Base-by-base conservation (phyloP, 2,888 invertebrate species). In the Hyposoter didymator region DNA sequence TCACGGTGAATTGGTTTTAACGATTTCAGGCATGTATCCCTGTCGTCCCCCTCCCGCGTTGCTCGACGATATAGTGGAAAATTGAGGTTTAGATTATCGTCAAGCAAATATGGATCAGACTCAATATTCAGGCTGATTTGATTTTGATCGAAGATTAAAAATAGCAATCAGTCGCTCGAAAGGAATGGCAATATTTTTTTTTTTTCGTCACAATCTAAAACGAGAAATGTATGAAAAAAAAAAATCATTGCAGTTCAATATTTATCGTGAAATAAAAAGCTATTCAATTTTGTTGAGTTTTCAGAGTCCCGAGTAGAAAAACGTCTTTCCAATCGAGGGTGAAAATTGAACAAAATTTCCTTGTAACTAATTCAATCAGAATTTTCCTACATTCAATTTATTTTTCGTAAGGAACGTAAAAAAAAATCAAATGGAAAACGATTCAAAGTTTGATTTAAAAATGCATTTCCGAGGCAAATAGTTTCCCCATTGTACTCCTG, bases 1-100 rank as follows among this genome's bases (percentile, higher is more conserved):
- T 82, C 81, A 64, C 67, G 84, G 67, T 82, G 76, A 74, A 78
- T 84, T 62, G 78, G 74, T 84, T 82, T 74, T 74, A 82, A 82
- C 82, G 82, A 84, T 84, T 82, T 59, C 78, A 59, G n/a, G 39
- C 49, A 69, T 35, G 59, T 32, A n/a, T 72, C 43, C 17, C 28
- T 10, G 17, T 1, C n/a, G n/a, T n/a, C n/a, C n/a, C 45, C 49
- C 32, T 5, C 52, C 17, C 59, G 59, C 22, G 22, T 59, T 1
- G 10, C 6, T 28, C 45, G 22, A 62, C 43, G 74, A 45, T 22
- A 66, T 55, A 76, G 72, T 80, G 70, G 64, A 43, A 84, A 80
- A 66, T 84, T 80, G 74, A 52, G 75, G 52, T 76, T 81, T 69
- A 43, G 59, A 64, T 74, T 67, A 43, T 47, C 72, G 67, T 32